Evolutionary conservation across 2,888 invertebrate genomes (phyloP).

Genomic region (Blera fallax): DNA sequence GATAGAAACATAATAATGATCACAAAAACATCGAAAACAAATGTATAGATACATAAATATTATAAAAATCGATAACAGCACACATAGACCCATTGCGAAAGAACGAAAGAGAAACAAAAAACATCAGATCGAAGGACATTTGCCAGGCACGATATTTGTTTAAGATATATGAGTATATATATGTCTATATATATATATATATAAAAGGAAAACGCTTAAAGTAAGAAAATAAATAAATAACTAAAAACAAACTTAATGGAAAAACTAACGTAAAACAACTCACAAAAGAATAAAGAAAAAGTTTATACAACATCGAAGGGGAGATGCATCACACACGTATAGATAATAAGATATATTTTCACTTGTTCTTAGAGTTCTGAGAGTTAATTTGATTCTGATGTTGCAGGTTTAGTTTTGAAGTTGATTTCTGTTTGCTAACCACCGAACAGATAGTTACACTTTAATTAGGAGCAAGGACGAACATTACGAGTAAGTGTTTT

Average conservation of each 20-base stretch:
- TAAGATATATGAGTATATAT: no score
- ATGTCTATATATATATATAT: no score
- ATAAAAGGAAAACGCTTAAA: slow-evolving; percentile 1
- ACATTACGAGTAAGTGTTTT: neutral
- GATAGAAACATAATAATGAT: slow-evolving; percentile 37
- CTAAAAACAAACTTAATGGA: slow-evolving; percentile 6
- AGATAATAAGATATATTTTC: slow-evolving; percentile 40
- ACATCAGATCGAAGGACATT: slow-evolving; percentile 60
- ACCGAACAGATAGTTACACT: slow-evolving; percentile 8
- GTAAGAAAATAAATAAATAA: slow-evolving; percentile 6
- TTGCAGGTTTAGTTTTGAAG: slow-evolving; percentile 30
- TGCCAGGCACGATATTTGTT: slow-evolving; percentile 61
- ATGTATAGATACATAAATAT: slow-evolving; percentile 38
- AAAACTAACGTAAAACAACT: slow-evolving; percentile 11
- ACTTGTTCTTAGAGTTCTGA: slow-evolving; percentile 3
- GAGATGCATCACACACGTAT: slow-evolving; percentile 64
- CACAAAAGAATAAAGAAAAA: slow-evolving; percentile 21
- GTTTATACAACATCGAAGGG: slow-evolving; percentile 66
- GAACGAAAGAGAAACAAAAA: slow-evolving; percentile 13
- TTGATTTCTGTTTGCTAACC: slow-evolving; percentile 6
- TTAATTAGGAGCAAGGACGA: slow-evolving; percentile 16
- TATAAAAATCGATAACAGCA: slow-evolving; percentile 64
- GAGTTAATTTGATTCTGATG: slow-evolving; percentile 20
- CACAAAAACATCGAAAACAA: slow-evolving; percentile 61
- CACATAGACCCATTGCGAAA: slow-evolving; percentile 71